Conservation (phyloP, 2,797 vertebrate genomes). For the Eremophila alpestris region DNA sequence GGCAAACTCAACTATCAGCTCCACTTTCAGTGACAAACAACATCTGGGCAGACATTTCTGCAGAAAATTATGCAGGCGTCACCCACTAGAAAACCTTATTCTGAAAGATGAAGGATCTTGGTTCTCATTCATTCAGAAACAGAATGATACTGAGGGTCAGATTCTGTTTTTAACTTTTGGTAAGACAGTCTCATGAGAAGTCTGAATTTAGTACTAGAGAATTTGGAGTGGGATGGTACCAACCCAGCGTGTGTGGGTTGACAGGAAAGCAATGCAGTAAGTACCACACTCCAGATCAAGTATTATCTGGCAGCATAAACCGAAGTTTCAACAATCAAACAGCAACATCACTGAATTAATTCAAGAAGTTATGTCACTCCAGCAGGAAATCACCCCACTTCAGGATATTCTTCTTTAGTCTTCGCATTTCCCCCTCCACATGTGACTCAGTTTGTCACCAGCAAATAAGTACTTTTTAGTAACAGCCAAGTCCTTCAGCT, state of each 20-base stretch:
- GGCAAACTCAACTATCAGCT: not conserved
- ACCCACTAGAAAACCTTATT: not conserved
- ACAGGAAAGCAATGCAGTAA: not conserved
- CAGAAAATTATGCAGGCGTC: not conserved
- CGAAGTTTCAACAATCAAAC: not conserved
- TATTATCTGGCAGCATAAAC: not conserved
- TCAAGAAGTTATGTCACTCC: not conserved
- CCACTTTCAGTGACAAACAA: not conserved
- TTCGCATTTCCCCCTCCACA: not conserved
- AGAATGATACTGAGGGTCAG: not conserved
- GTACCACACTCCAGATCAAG: not conserved
- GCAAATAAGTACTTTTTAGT: not conserved
- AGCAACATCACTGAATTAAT: not conserved
- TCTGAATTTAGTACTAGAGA: not conserved
- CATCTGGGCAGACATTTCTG: not conserved
- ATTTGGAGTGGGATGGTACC: not conserved
- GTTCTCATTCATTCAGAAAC: not conserved
- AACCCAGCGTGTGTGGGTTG: accelerated
- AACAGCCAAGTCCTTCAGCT: not conserved
- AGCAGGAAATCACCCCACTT: not conserved
- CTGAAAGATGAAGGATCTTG: not conserved
- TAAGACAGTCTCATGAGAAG: not conserved
- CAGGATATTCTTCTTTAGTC: not conserved
- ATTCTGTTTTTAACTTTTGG: not conserved
- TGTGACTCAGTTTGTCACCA: not conserved